Evolutionary conservation across 2,888 invertebrate genomes (phyloP).

Genomic region (Sclerodermus sp.): DNA sequence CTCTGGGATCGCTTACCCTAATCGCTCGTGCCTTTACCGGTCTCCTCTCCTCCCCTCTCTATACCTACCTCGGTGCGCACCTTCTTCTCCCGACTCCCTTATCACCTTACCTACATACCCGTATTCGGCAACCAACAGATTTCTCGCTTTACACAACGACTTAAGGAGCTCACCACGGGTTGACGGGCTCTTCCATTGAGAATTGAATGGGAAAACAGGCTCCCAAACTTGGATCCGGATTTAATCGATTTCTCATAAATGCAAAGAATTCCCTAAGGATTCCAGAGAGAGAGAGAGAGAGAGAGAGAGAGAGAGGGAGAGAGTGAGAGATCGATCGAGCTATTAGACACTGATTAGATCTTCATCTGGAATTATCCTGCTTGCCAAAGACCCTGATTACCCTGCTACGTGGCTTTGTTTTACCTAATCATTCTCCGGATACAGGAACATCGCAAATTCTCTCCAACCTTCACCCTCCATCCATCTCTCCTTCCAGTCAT

Average conservation of each 20-base stretch:
- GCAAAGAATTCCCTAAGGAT: slow-evolving; percentile 2
- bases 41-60: neutral
- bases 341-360: too few relatives aligned
- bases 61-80: too few relatives aligned
- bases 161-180: slow-evolving; percentile 6
- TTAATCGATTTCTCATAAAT: slow-evolving; percentile 23
- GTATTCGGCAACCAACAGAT: slow-evolving; percentile 15
- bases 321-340: too few relatives aligned
- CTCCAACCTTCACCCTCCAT: too few relatives aligned
- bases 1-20: slow-evolving; percentile 38
- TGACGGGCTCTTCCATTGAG: slow-evolving; percentile 1
- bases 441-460: too few relatives aligned
- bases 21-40: slow-evolving; percentile 31
- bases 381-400: too few relatives aligned
- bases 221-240: neutral
- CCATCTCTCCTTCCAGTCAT: too few relatives aligned
- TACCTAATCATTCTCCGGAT: too few relatives aligned
- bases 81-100: neutral
- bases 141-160: slow-evolving; percentile 24
- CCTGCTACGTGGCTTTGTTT: too few relatives aligned
- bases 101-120: slow-evolving; percentile 1
- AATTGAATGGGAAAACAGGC: neutral
- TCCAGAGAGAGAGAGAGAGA: too few relatives aligned
- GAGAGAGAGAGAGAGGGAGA: too few relatives aligned
- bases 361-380: too few relatives aligned